Base-by-base conservation (phyloP, 2,888 invertebrate genomes). In the Anoncus sp. region DNA sequence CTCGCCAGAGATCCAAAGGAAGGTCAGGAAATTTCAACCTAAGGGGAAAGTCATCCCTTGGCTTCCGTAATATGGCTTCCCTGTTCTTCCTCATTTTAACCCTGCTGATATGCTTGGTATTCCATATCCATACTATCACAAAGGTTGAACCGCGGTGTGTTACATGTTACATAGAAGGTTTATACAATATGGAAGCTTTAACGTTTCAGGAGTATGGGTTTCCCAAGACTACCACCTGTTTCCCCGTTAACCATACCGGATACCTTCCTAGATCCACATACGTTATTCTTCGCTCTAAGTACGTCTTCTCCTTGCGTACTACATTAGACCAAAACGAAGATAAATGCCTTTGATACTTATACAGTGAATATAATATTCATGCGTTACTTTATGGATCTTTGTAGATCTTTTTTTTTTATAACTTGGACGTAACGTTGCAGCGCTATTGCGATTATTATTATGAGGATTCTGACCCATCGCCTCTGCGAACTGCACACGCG, bases 401-500 rank as follows among this genome's bases (percentile, higher is more conserved):
- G 35, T 55, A 35, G 63, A 63, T 38, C 51, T 43, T 70, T 63
- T 63, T 31, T 45, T 45, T 47, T 14, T 47, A 9, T n/a, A n/a
- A 53, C 51, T 45, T 53, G 27, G 24, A 20, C 14, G 38, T 63
- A 43, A 20, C 49, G 51, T 63, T 40, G 49, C 31, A 49, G 27
- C 38, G 43, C 47, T 69, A 47, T 69, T 66, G 24, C 20, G 62
- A 53, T 77, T 71, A 78, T 75, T 71, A 71, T 78, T 75, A 75
- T 66, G 47, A 74, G 22, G 47, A 22, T 43, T 60, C 70, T 70
- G 70, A 59, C 74, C 45, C 65, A 49, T 75, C 51, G 45, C 51
- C 7, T 20, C 45, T 9, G n/a, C 65, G 66, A 38, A 59, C 66
- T 53, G 51, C 80, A 72, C 77, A 83, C 76, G 81, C 83, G 82